A percentile compares a stretch with the other conserved stretches of the same genome.
Evolutionary conservation across 2,888 invertebrate species (phyloP).

Genomic region (Hydrotaea cyrtoneurina): DNA sequence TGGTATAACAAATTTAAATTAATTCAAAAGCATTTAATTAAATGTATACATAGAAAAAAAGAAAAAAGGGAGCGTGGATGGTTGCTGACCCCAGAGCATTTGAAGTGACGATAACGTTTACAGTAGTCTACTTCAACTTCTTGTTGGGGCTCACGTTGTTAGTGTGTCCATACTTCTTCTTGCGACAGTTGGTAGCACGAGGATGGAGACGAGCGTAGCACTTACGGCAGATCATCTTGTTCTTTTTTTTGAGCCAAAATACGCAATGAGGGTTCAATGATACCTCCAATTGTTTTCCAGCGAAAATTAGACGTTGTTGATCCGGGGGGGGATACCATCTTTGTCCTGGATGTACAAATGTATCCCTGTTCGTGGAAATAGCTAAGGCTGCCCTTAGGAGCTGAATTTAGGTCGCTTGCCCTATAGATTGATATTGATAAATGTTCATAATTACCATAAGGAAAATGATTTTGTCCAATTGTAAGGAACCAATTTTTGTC

Average conservation of each 20-base stretch:
- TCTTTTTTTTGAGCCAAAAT: slow-evolving; percentile 99
- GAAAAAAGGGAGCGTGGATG: slow-evolving; percentile 41
- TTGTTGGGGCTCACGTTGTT: slow-evolving; percentile 99
- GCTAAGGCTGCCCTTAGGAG: too few relatives aligned
- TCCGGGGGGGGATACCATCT: slow-evolving; percentile 96
- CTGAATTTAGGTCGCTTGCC: too few relatives aligned
- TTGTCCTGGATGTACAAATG: slow-evolving; percentile 96
- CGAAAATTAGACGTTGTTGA: slow-evolving; percentile 94
- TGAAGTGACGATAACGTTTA: slow-evolving; percentile 25
- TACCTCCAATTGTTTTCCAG: slow-evolving; percentile 96
- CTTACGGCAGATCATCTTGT: slow-evolving; percentile 99
- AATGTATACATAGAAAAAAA: slow-evolving; percentile 62
- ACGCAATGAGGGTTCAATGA: slow-evolving; percentile 98
- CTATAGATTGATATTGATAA: too few relatives aligned
- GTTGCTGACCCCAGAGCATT: slow-evolving; percentile 34
- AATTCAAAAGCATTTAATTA: too few relatives aligned
- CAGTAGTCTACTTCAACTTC: slow-evolving; percentile 91
- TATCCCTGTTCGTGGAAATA: too few relatives aligned
- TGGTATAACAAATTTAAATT: slow-evolving; percentile 40
- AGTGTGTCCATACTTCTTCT: slow-evolving; percentile 99
- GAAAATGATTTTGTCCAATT: too few relatives aligned
- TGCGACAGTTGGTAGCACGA: slow-evolving; percentile 99
- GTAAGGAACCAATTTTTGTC: too few relatives aligned
- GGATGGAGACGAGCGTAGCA: slow-evolving; percentile 99
- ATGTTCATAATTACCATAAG: too few relatives aligned